Evolutionary conservation across 2,888 invertebrate species (phyloP).

Genomic region (Macrosiphum euphorbiae): DNA sequence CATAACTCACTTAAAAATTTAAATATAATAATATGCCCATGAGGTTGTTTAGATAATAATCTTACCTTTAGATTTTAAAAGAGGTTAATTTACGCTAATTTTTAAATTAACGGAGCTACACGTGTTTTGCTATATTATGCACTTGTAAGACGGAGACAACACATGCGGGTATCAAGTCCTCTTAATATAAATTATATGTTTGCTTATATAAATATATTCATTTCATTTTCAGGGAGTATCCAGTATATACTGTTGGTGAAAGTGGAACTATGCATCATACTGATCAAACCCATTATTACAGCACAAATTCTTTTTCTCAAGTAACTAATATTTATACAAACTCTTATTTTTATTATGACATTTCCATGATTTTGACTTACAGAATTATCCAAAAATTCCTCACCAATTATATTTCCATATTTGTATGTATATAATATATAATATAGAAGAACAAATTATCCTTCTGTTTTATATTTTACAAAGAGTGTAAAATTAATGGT

Average conservation of each 20-base stretch:
- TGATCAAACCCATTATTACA: conserved; percentile 73
- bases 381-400: background rate
- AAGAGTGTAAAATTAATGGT: background rate
- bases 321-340: conserved; percentile 69
- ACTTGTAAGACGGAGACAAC: too few species aligned
- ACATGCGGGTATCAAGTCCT: too few species aligned
- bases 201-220: background rate
- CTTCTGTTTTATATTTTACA: background rate
- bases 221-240: conserved; percentile 76
- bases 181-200: background rate
- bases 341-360: background rate
- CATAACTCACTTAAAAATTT: too few species aligned
- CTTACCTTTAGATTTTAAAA: too few species aligned
- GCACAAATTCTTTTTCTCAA: conserved; percentile 75
- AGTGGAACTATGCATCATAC: conserved; percentile 76
- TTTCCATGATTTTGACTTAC: background rate
- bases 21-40: too few species aligned
- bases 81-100: too few species aligned
- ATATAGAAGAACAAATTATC: background rate
- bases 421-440: background rate
- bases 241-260: conserved; percentile 81
- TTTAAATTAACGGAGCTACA: too few species aligned
- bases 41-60: too few species aligned
- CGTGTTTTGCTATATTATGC: too few species aligned
- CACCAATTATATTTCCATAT: background rate